Evolutionary conservation across 92 coral and sea anemone genomes (phyloP).

Genomic region (Phenganax stokvisi): DNA sequence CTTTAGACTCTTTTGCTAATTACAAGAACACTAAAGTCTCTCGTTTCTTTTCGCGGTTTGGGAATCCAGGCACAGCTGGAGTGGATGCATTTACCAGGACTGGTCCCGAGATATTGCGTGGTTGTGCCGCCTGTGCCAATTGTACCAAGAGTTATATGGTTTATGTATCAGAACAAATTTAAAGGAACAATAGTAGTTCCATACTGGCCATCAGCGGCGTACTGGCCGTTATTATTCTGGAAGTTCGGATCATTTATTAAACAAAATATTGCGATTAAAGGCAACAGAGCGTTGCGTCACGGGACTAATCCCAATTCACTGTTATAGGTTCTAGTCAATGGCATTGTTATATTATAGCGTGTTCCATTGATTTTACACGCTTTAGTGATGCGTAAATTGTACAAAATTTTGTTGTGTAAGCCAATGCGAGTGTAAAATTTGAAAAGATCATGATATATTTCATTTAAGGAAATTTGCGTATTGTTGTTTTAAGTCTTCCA

Average conservation of each 20-base stretch:
- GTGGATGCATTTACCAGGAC: slow-evolving; percentile 24
- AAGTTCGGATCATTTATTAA: neutral
- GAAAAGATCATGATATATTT: slow-evolving; percentile 3
- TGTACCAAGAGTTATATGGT: neutral
- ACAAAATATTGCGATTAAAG: neutral
- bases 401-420: neutral
- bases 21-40: slow-evolving; percentile 29
- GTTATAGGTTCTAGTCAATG: too few species aligned
- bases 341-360: too few species aligned
- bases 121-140: slow-evolving; percentile 17
- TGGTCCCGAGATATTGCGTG: slow-evolving; percentile 3
- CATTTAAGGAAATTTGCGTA: too few species aligned
- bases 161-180: neutral
- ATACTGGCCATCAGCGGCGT: slow-evolving; percentile 2
- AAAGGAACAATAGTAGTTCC: slow-evolving; percentile 19
- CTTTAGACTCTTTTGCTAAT: slow-evolving; percentile 48
- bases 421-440: neutral
- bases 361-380: too few species aligned
- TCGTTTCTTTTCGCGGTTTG: slow-evolving; percentile 29
- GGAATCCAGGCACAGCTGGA: slow-evolving; percentile 43
- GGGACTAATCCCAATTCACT: too few species aligned
- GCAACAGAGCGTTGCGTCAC: slow-evolving; percentile 1
- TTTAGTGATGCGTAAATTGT: neutral
- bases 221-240: neutral
- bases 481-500: too few species aligned